These are phyloP conservation scores for Lonchura striata DNA, from an alignment of 2,113 vertebrate species.

Conservation along the genomic window DNA sequence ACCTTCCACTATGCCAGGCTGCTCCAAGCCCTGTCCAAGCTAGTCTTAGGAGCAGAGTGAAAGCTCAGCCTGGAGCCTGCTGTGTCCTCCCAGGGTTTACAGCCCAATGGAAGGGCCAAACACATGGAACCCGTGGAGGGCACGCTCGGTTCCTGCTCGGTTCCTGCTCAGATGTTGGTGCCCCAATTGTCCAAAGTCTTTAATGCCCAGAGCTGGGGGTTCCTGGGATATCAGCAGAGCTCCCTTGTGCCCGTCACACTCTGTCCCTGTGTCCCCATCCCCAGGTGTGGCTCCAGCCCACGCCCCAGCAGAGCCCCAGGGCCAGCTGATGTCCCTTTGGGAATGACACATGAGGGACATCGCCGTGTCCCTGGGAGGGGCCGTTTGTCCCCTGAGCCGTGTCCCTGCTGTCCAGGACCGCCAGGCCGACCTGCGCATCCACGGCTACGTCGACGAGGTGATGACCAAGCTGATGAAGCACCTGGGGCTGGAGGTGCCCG, in stretches of 20 bases:
- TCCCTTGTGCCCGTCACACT: not conserved
- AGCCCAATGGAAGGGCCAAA: not conserved
- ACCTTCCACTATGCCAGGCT: not conserved
- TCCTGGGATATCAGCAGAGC: not conserved
- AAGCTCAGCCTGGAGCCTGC: not conserved
- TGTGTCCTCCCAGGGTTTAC: not conserved
- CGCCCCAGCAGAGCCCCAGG: accelerated
- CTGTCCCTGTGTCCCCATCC: accelerated
- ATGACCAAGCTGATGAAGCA: conserved; percentile 87
- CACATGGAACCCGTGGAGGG: not conserved
- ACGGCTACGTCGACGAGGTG: conserved; percentile 89
- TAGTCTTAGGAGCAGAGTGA: not conserved
- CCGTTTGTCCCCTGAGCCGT: not conserved
- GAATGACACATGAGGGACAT: accelerated
- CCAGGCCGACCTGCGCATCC: conserved; percentile 86
- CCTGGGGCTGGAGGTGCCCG: conserved; percentile 84
- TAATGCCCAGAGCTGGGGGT: not conserved
- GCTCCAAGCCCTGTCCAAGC: not conserved
- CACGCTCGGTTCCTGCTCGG: not conserved
- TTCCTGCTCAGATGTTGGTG: not conserved
- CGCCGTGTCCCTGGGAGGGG: not conserved
- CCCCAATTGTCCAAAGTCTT: not conserved
- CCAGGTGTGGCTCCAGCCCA: not conserved
- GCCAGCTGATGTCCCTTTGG: accelerated
- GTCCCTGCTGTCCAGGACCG: conserved; percentile 79